A percentile compares a stretch with the other conserved stretches of the same genome.
phyloP scores from a whole-genome alignment of 2,797 vertebrate genomes.

The Squalus acanthias region DNA sequence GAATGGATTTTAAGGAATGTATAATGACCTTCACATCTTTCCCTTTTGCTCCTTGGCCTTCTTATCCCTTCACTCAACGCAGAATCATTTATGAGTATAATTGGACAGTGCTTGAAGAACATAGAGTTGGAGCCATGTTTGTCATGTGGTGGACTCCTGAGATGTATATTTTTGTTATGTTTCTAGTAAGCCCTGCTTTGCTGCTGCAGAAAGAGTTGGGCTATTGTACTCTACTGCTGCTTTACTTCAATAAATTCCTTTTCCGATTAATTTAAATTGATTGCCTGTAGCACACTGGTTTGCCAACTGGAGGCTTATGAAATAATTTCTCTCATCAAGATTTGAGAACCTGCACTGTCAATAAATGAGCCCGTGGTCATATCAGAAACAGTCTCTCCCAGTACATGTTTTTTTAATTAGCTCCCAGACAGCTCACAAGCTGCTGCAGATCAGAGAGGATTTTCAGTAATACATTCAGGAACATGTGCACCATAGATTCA shows the following conservation, averaged over 20 bases:
- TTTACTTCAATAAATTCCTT: background rate
- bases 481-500: background rate
- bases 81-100: background rate
- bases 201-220: background rate
- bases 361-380: background rate
- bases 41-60: background rate
- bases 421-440: conserved; percentile 11
- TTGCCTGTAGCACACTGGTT: background rate
- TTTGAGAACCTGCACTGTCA: background rate
- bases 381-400: background rate
- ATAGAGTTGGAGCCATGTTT: background rate
- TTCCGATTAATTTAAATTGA: background rate
- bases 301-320: no score
- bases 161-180: background rate
- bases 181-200: background rate
- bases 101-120: background rate
- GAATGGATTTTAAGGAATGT: background rate
- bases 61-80: background rate
- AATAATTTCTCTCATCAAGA: background rate
- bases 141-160: background rate
- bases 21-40: background rate
- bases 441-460: background rate
- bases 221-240: background rate
- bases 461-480: background rate
- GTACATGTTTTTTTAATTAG: background rate